Conservation (phyloP, 2,797 vertebrate species). For the Neosilurus mollespiculum region DNA sequence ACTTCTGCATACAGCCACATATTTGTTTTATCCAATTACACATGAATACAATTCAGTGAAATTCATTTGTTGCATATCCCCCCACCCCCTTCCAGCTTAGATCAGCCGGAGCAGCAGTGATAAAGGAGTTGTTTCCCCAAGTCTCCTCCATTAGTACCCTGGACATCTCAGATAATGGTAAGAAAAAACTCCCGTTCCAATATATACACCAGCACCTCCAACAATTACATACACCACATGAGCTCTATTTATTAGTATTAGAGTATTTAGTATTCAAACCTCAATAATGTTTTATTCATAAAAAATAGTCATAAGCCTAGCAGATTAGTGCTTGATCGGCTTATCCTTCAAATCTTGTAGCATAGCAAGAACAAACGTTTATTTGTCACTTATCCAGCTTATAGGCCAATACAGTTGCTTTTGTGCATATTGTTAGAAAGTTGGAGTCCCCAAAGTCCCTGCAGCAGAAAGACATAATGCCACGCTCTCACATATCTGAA, state of each 20-base stretch:
- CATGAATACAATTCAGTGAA: background rate
- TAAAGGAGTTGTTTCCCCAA: constrained; percentile 84
- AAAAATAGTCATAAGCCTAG: background rate
- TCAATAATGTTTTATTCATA: background rate
- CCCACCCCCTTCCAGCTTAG: constrained; percentile 75
- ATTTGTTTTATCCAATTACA: background rate
- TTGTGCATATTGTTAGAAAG: no score
- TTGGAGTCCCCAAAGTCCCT: no score
- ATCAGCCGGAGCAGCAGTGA: constrained; percentile 83
- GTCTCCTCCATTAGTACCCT: constrained; percentile 83
- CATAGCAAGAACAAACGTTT: background rate
- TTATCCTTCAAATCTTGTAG: background rate
- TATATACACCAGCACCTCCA: background rate
- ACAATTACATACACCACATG: background rate
- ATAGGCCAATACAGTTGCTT: no score
- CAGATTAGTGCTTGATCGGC: background rate
- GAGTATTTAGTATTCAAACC: background rate
- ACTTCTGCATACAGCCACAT: background rate
- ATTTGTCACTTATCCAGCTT: no score
- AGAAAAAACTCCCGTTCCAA: background rate
- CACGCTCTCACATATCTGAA: no score
- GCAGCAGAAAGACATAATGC: no score
- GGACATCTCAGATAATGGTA: constrained; percentile 91
- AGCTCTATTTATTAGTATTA: background rate
- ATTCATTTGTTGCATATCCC: background rate